Percentiles rank a stretch among this genome's conserved stretches.
Evolutionary conservation across 2,888 invertebrate species (phyloP).

Genomic region (Lycia hirtaria): DNA sequence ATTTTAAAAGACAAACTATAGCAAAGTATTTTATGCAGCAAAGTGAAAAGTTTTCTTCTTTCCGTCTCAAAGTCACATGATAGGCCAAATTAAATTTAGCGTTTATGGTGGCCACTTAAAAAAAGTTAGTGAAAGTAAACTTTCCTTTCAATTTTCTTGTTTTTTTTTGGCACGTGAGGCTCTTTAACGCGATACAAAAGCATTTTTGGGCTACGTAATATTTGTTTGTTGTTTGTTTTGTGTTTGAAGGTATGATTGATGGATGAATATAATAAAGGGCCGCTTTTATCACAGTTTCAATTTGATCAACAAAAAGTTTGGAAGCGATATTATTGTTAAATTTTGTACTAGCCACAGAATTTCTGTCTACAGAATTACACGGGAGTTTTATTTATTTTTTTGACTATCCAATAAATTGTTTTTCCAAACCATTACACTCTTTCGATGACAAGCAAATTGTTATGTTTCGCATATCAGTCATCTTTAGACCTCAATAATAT

Average conservation of each 20-base stretch:
- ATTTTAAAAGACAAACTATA: conserved; percentile 26
- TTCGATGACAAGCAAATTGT: no score
- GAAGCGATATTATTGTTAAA: neutral
- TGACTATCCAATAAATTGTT: no score
- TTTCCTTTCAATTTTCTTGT: conserved; percentile 39
- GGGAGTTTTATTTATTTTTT: no score
- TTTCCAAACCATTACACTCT: no score
- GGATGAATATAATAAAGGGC: neutral
- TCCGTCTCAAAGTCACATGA: conserved; percentile 31
- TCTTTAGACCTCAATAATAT: no score
- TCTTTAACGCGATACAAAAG: conserved; percentile 5
- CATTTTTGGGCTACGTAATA: conserved; percentile 3
- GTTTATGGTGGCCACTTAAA: conserved; percentile 35
- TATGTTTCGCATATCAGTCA: no score
- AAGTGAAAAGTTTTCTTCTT: conserved; percentile 50
- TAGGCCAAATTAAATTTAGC: conserved; percentile 40
- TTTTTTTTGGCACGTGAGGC: conserved; percentile 28
- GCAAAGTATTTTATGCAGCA: conserved; percentile 24
- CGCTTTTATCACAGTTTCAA: neutral
- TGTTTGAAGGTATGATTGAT: conserved; percentile 3
- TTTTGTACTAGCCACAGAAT: no score
- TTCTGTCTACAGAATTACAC: no score
- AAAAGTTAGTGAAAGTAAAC: conserved; percentile 37
- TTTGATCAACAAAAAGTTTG: neutral
- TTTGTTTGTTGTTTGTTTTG: conserved; percentile 10